Conservation (phyloP, 2,888 invertebrate genomes). For the Cheilosia impressa region DNA sequence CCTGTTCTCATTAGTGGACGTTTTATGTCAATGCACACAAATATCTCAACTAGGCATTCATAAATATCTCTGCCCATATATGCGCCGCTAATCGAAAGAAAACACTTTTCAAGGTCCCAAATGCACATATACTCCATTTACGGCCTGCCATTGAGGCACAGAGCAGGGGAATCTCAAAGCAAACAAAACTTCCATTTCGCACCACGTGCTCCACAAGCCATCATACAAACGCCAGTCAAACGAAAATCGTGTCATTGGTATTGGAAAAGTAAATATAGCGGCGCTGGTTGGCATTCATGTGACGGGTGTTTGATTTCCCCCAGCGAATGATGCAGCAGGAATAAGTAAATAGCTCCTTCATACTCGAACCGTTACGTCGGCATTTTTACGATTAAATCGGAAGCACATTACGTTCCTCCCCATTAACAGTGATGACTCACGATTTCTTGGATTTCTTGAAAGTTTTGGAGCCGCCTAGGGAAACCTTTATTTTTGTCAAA, state of each 20-base stretch:
- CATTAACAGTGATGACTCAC: slow-evolving; percentile 55
- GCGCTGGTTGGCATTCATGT: background rate
- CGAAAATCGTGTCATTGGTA: slow-evolving; percentile 60
- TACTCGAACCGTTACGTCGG: slow-evolving; percentile 51
- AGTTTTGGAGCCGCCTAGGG: slow-evolving; percentile 42
- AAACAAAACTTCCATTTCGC: slow-evolving; percentile 42
- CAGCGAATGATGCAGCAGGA: slow-evolving; percentile 54
- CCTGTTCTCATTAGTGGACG: background rate
- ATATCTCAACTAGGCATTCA: slow-evolving; percentile 26
- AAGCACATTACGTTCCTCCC: slow-evolving; percentile 40
- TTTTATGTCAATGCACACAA: slow-evolving; percentile 23
- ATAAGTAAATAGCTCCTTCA: slow-evolving; percentile 60
- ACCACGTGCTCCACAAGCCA: slow-evolving; percentile 45
- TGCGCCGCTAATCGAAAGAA: slow-evolving; percentile 42
- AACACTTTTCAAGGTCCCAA: slow-evolving; percentile 47
- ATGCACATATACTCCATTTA: slow-evolving; percentile 9
- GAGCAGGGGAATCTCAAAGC: slow-evolving; percentile 32
- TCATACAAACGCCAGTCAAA: slow-evolving; percentile 30
- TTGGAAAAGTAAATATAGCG: slow-evolving; percentile 66
- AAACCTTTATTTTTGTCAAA: slow-evolving; percentile 42
- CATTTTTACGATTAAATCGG: slow-evolving; percentile 64
- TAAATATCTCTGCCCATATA: slow-evolving; percentile 9
- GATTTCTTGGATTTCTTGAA: slow-evolving; percentile 45
- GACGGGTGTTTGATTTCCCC: slow-evolving; percentile 49
- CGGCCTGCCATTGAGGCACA: slow-evolving; percentile 2